A percentile compares a stretch with the other conserved stretches of the same genome.
These are phyloP conservation scores for Iselma pallidipennis DNA, from an alignment of 2,888 invertebrate species.

Conservation along the genomic window DNA sequence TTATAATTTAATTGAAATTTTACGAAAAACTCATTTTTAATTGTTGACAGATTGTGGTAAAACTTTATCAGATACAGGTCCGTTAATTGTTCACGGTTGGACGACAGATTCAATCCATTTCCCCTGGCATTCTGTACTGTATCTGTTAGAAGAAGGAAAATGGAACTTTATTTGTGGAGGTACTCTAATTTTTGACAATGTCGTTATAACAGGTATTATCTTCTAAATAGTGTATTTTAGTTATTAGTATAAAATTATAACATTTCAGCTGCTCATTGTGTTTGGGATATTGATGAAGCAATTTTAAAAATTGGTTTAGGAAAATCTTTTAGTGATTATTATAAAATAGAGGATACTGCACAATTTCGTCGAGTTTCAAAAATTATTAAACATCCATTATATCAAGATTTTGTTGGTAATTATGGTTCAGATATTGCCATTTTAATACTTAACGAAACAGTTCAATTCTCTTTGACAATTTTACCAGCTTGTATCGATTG, in stretches of 20 bases:
- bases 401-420: slow-evolving; percentile 58
- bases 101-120: slow-evolving; percentile 50
- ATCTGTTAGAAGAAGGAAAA: slow-evolving; percentile 50
- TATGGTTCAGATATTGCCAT: slow-evolving; percentile 64
- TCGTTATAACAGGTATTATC: slow-evolving; percentile 50
- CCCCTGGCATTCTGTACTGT: slow-evolving; percentile 65
- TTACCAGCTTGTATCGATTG: slow-evolving; percentile 60
- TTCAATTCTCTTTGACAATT: slow-evolving; percentile 54
- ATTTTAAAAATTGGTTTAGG: slow-evolving; percentile 50
- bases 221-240: background rate
- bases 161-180: slow-evolving; percentile 63
- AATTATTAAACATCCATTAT: slow-evolving; percentile 55
- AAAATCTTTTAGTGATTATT: slow-evolving; percentile 49
- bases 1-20: no score
- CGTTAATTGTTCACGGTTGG: slow-evolving; percentile 55
- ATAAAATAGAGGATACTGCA: slow-evolving; percentile 37
- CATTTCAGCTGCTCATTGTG: slow-evolving; percentile 53
- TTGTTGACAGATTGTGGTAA: background rate
- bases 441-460: slow-evolving; percentile 53
- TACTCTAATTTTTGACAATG: slow-evolving; percentile 57
- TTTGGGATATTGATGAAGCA: slow-evolving; percentile 49
- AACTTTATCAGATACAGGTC: slow-evolving; percentile 37
- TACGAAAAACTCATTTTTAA: no score
- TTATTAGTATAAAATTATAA: no score
- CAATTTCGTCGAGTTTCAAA: slow-evolving; percentile 52